phyloP scores from a whole-genome alignment of 2,888 invertebrate species.

The Leptothorax acervorum region DNA sequence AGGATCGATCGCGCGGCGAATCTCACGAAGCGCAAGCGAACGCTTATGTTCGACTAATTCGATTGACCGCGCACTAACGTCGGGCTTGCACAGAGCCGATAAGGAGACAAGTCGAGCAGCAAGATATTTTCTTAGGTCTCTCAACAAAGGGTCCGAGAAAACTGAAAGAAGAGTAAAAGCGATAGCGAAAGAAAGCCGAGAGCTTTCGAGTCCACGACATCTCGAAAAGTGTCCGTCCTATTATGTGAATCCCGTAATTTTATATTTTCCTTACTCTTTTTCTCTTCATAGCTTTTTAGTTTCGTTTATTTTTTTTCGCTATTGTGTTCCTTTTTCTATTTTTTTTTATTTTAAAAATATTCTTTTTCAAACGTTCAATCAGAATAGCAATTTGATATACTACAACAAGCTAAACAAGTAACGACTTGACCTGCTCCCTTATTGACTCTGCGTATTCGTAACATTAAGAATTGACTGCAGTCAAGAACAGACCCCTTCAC shows the following conservation, averaged over 20 bases:
- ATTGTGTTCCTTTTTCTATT: not conserved
- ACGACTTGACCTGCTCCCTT: constrained; percentile 2
- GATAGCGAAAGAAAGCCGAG: not conserved
- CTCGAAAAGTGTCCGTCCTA: not conserved
- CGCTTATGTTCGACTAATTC: constrained; percentile 47
- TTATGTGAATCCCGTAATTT: not conserved
- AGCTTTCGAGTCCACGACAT: not conserved
- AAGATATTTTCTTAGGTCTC: constrained; percentile 22
- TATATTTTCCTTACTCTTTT: not conserved
- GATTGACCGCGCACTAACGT: constrained; percentile 39
- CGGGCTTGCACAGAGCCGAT: constrained; percentile 20
- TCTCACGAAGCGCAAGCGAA: constrained; percentile 32
- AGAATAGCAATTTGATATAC: not conserved
- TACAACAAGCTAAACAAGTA: constrained; percentile 8
- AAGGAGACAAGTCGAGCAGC: constrained; percentile 18
- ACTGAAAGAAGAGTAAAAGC: not conserved
- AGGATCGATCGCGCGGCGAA: constrained; percentile 31
- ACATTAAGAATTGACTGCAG: not conserved
- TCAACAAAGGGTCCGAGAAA: constrained; percentile 28
- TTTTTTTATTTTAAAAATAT: not conserved
- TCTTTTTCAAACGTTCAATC: not conserved
- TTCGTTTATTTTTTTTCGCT: not conserved
- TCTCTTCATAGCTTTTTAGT: no score
- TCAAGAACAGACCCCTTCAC: not conserved
- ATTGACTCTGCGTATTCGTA: constrained; percentile 3